Base-by-base conservation (phyloP, 1,140 invertebrate species). In the Cydia pomonella region DNA sequence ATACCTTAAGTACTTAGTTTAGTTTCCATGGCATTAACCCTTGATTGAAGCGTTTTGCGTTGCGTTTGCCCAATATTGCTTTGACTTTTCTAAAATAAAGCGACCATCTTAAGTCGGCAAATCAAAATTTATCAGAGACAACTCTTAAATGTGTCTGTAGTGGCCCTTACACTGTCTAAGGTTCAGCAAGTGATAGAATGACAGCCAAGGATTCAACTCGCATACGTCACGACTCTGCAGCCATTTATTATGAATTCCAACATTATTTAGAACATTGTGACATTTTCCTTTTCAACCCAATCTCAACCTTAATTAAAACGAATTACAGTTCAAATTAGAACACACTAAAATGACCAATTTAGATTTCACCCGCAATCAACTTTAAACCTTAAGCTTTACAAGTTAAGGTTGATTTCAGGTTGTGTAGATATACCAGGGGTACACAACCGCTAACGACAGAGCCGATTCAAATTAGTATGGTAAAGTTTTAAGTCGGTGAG, bases 401-500 rank as follows among this genome's bases (percentile, higher is more conserved):
- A 9, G 0, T 10, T 74, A 63, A 7, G 41, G 62, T 74, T 44
- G 29, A 5, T 64, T 44, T 64, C 33, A 0, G 18, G 5, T 9
- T 66, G 62, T 12, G 29, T 13, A 1, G 4, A 21, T 47, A 66
- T 53, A 64, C 33, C 69, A 75, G 72, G 47, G 38, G 77, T 47
- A 1, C 62, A 72, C 23, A 73, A 77, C 64, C 44, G 64, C 21
- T 75, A 75, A 75, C 73, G 73, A 75, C 64, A 44, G 41, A 44
- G 41, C 41, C 62, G 64, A 74, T 76, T 74, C 50, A 79, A 79
- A 79, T 76, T 73, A 79, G 73, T 71, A 47, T 64, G 76, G 33
- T 27, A 69, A 80, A 77, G 76, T 80, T 77, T 73, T 71, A 76
- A 79, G 75, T 75, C 76, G 62, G 73, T 33, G 73, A 64, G 71